A percentile compares a stretch with the other conserved stretches of the same genome.
Conservation (phyloP, 2,113 vertebrate genomes). For the Mugil cephalus region DNA sequence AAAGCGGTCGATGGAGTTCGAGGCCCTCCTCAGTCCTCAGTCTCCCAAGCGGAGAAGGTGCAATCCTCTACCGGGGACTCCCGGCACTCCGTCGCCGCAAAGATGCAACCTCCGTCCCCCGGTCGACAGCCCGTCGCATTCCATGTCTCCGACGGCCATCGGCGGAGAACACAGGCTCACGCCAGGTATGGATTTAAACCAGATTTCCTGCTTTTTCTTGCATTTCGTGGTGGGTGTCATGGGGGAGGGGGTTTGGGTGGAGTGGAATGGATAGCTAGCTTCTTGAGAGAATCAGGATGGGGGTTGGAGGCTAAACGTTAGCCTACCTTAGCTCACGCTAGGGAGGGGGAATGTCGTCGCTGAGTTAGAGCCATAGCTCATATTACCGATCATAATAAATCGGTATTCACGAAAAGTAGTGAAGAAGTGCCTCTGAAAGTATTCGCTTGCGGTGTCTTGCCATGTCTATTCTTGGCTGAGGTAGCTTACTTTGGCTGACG, state of each 20-base stretch:
- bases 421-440: neutral
- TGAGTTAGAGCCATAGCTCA: conserved; percentile 13
- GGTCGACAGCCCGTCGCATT: conserved; percentile 82
- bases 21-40: conserved; percentile 92
- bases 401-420: neutral
- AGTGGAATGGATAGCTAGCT: conserved; percentile 72
- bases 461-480: neutral
- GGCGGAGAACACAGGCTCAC: conserved; percentile 86
- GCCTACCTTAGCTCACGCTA: conserved; percentile 50
- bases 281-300: conserved; percentile 65
- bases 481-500: conserved; percentile 19
- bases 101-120: conserved; percentile 86
- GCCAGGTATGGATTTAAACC: conserved; percentile 77
- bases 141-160: conserved; percentile 78
- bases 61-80: conserved; percentile 88
- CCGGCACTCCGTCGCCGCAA: conserved; percentile 86
- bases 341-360: conserved; percentile 42
- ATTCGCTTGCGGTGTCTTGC: neutral
- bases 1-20: conserved; percentile 92
- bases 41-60: conserved; percentile 92
- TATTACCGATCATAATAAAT: neutral
- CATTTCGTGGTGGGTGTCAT: conserved; percentile 75
- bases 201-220: conserved; percentile 39
- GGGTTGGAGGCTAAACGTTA: conserved; percentile 73
- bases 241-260: conserved; percentile 81